These are phyloP conservation scores for Anthoscopus minutus DNA, from an alignment of 2,113 vertebrate genomes.

Conservation along the genomic window DNA sequence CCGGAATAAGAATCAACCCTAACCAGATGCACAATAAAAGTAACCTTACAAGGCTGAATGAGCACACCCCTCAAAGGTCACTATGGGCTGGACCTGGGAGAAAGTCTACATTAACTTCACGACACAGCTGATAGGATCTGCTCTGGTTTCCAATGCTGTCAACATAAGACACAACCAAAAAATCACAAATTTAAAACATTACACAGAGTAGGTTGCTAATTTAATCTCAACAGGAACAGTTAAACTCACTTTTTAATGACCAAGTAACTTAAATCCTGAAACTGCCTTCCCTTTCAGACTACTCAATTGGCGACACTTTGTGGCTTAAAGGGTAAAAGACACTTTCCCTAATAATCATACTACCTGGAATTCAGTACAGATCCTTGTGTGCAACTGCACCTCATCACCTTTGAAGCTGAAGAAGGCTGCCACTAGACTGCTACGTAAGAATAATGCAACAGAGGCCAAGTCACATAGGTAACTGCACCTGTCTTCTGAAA, in stretches of 20 bases:
- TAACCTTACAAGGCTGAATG: neutral
- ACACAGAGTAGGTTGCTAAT: neutral
- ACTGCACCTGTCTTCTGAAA: neutral
- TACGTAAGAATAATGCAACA: accelerated
- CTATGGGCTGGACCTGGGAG: neutral
- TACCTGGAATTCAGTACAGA: neutral
- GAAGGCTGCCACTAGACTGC: neutral
- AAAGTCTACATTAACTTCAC: neutral
- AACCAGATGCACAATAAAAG: neutral
- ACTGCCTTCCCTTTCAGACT: neutral
- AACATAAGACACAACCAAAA: neutral
- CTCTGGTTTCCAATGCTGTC: neutral
- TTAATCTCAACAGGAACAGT: neutral
- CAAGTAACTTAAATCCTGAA: neutral
- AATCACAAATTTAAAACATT: neutral
- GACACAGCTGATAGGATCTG: neutral
- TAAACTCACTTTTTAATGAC: neutral
- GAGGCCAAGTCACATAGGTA: neutral
- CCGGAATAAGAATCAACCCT: neutral
- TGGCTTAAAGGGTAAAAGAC: neutral
- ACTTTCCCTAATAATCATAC: neutral
- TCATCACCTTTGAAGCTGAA: neutral
- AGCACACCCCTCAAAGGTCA: constrained; percentile 20
- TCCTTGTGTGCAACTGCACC: neutral
- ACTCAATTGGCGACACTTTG: neutral